A percentile compares a stretch with the other conserved stretches of the same genome.
These are phyloP conservation scores for Myotis planiceps DNA, from an alignment of 2,797 vertebrate species.

Conservation along the genomic window DNA sequence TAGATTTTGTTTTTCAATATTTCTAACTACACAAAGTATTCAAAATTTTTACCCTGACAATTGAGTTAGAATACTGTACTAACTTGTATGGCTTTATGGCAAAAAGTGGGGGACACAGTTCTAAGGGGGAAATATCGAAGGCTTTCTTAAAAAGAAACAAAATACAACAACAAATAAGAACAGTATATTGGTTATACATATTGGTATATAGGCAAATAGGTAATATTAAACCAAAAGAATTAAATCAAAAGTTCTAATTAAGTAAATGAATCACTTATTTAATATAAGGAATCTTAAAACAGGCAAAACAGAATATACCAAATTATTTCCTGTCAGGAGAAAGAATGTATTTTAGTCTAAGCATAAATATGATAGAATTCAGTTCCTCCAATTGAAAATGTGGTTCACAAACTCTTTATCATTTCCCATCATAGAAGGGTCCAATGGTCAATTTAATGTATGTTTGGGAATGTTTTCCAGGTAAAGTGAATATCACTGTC, in stretches of 20 bases:
- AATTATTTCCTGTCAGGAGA: not conserved
- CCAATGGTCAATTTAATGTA: not conserved
- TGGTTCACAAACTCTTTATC: not conserved
- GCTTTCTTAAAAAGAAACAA: not conserved
- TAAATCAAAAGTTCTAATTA: not conserved
- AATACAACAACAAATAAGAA: not conserved
- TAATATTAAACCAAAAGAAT: not conserved
- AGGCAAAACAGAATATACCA: not conserved
- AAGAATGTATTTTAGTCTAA: not conserved
- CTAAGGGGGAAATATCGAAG: not conserved
- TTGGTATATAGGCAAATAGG: not conserved
- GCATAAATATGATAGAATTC: not conserved
- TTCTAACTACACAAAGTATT: not conserved
- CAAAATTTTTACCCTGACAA: not conserved
- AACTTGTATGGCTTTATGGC: not conserved
- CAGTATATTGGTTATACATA: not conserved
- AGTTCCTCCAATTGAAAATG: not conserved
- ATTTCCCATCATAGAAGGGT: not conserved
- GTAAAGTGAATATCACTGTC: conserved; percentile 77
- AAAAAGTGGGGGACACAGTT: not conserved
- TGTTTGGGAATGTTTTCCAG: conserved; percentile 71
- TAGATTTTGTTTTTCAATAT: conserved; percentile 6
- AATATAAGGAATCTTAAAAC: not conserved
- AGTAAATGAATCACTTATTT: not conserved
- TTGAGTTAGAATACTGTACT: not conserved